These are phyloP conservation scores for Eustalomyia histrio DNA, from an alignment of 2,888 invertebrate genomes.

Conservation along the genomic window DNA sequence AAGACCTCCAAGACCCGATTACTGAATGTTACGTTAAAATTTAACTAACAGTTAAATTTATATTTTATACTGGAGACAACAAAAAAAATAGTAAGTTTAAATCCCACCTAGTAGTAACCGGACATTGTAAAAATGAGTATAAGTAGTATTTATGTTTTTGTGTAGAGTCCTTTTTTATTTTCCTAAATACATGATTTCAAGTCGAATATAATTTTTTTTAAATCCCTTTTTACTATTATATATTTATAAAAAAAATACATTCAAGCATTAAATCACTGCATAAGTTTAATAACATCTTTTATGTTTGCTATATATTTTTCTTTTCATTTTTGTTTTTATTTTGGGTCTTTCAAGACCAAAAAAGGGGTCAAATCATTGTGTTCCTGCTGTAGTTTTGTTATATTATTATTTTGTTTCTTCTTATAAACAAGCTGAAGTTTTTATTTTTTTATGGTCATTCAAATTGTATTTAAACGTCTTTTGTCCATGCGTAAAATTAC, in stretches of 20 bases:
- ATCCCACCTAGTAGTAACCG: too few species aligned
- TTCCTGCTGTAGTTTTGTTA: too few species aligned
- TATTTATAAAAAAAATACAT: conserved; percentile 35
- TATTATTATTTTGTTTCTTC: background rate
- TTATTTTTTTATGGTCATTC: conserved; percentile 59
- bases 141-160: background rate
- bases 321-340: background rate
- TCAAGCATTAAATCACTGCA: conserved; percentile 30
- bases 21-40: too few species aligned
- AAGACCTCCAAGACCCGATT: too few species aligned
- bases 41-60: too few species aligned
- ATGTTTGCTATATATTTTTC: conserved; percentile 5
- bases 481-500: conserved; percentile 47
- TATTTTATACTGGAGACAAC: too few species aligned
- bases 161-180: too few species aligned
- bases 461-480: conserved; percentile 47
- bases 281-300: conserved; percentile 2
- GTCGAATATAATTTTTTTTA: background rate
- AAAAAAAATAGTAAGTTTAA: too few species aligned
- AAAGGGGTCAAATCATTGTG: conserved; percentile 51
- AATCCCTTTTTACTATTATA: background rate
- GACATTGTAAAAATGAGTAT: too few species aligned
- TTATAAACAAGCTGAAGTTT: conserved; percentile 8
- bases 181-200: too few species aligned
- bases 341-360: background rate